A percentile compares a stretch with the other conserved stretches of the same genome.
Conservation (phyloP, 2,888 invertebrate genomes). For the Apodemia zela region DNA sequence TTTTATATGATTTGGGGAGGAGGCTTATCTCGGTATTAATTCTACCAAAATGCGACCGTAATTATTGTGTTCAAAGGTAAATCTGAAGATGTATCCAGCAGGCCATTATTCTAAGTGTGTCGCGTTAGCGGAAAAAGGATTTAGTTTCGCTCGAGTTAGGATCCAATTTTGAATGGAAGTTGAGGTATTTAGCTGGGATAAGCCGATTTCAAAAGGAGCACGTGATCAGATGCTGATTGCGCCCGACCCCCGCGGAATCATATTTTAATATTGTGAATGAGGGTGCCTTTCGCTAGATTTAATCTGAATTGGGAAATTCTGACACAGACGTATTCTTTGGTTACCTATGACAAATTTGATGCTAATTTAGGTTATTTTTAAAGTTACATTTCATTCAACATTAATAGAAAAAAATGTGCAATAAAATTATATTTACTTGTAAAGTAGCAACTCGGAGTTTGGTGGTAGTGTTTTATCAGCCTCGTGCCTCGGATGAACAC, state of each 20-base stretch:
- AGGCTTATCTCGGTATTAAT: constrained; percentile 70
- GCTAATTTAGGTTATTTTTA: not conserved
- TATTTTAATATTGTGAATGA: constrained; percentile 75
- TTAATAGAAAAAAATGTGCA: no score
- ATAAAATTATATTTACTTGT: no score
- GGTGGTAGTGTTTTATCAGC: no score
- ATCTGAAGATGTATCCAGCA: constrained; percentile 51
- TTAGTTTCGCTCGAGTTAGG: constrained; percentile 38
- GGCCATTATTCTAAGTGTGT: constrained; percentile 36
- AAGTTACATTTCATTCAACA: not conserved
- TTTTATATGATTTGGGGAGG: constrained; percentile 20
- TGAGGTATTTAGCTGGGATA: constrained; percentile 50
- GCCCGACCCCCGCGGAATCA: constrained; percentile 56
- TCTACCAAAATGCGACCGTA: constrained; percentile 66
- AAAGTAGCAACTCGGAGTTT: no score
- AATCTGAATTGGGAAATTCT: constrained; percentile 44
- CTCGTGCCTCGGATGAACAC: no score
- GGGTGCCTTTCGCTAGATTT: constrained; percentile 62
- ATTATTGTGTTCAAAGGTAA: constrained; percentile 73
- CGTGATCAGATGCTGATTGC: constrained; percentile 76
- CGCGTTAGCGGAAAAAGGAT: constrained; percentile 36
- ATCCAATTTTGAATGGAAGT: constrained; percentile 41
- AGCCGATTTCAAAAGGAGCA: constrained; percentile 73
- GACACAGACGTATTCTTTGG: constrained; percentile 18
- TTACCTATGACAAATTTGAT: constrained; percentile 19